Evolutionary conservation across 2,797 vertebrate genomes (phyloP).

Genomic region (Uromys caudimaculatus): DNA sequence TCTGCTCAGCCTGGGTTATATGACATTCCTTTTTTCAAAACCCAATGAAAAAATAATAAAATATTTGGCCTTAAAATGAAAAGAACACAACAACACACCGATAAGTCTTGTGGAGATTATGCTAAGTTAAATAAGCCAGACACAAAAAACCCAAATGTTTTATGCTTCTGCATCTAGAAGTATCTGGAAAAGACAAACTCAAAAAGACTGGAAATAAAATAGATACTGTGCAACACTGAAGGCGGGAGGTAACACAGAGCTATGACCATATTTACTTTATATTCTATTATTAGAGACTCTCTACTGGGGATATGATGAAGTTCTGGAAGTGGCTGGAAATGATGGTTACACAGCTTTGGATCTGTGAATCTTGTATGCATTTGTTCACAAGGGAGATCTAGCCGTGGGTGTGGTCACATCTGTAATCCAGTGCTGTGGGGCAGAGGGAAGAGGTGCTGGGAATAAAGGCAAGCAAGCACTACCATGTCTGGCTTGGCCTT

Average conservation of each 20-base stretch:
- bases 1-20: neutral
- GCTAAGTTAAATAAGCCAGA: neutral
- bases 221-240: neutral
- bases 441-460: neutral
- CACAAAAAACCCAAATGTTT: neutral
- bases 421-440: neutral
- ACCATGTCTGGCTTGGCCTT: neutral
- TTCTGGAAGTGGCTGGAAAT: neutral
- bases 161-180: neutral
- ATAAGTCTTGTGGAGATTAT: neutral
- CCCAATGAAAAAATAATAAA: neutral
- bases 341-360: neutral
- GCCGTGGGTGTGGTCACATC: no score
- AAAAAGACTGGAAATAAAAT: neutral
- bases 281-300: neutral
- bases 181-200: neutral
- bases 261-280: neutral
- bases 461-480: accelerated
- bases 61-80: neutral
- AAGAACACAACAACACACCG: neutral
- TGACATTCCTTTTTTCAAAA: neutral
- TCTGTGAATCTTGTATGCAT: neutral
- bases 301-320: neutral
- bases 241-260: neutral
- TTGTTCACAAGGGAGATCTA: neutral